These are phyloP conservation scores for Pseudococcus jackbeardsleyi DNA, from an alignment of 2,888 invertebrate genomes.

Conservation along the genomic window DNA sequence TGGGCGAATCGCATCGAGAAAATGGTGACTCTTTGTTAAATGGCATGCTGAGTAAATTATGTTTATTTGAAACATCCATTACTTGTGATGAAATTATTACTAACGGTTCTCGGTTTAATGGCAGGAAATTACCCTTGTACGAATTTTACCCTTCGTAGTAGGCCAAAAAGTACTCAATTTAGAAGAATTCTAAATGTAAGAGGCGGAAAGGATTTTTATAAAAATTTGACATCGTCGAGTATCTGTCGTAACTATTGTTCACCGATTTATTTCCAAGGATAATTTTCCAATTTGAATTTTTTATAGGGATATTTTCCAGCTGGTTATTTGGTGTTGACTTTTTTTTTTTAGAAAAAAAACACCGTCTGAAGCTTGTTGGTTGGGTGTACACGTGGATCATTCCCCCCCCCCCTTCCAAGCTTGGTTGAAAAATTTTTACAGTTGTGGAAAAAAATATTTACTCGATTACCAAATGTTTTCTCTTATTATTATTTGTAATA, in stretches of 20 bases:
- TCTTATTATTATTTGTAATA: no score
- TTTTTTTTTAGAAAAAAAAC: no score
- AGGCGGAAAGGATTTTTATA: neutral
- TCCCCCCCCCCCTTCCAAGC: no score
- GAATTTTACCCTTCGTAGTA: neutral
- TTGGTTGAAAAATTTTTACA: no score
- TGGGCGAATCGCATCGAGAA: neutral
- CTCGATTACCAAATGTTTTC: no score
- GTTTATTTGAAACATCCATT: conserved; percentile 28
- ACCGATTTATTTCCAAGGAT: no score
- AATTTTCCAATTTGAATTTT: no score
- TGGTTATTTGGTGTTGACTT: no score
- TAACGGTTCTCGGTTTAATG: conserved; percentile 4
- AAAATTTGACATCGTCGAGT: conserved; percentile 6
- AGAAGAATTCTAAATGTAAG: neutral
- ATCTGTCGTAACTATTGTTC: neutral
- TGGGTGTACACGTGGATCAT: no score
- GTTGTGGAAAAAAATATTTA: no score
- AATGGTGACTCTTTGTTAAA: neutral
- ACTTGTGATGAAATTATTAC: conserved; percentile 18
- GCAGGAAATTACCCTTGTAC: neutral
- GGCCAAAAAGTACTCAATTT: neutral
- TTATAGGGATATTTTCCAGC: no score
- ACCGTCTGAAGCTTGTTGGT: no score
- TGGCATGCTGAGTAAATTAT: conserved; percentile 28